These are phyloP conservation scores for Coremacera marginata DNA, from an alignment of 2,888 invertebrate species.

Conservation along the genomic window DNA sequence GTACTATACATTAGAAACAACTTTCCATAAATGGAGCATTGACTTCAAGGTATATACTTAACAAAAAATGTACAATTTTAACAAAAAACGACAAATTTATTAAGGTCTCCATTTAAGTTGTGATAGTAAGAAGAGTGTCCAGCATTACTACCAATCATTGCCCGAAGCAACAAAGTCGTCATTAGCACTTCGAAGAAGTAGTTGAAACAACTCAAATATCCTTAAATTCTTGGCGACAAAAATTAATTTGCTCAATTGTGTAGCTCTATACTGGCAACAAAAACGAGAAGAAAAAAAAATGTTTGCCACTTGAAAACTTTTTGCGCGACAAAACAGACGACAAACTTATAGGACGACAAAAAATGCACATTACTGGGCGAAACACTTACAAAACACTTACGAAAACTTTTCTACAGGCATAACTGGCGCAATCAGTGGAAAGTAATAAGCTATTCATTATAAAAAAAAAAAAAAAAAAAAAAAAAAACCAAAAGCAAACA, in stretches of 20 bases:
- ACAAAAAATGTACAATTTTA: too few species aligned
- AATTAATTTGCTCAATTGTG: slow-evolving; percentile 56
- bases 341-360: background rate
- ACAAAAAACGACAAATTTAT: too few species aligned
- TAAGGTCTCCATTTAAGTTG: too few species aligned
- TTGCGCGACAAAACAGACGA: background rate
- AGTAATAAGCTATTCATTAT: background rate
- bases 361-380: background rate
- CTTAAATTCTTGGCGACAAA: slow-evolving; percentile 65
- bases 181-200: background rate
- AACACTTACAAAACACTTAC: background rate
- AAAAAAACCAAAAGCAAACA: background rate
- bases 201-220: slow-evolving; percentile 54
- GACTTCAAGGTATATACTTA: too few species aligned
- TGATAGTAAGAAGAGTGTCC: too few species aligned
- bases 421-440: background rate
- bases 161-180: slow-evolving; percentile 9
- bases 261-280: slow-evolving; percentile 21
- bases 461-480: background rate
- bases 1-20: too few species aligned
- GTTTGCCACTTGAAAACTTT: background rate
- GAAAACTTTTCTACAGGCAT: background rate
- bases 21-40: too few species aligned
- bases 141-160: too few species aligned
- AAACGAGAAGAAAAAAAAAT: background rate